Conservation (phyloP, 2,113 vertebrate genomes). For the human region GRCh38 chr5:150288501-150289000, state of each 20-base stretch:
- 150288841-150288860: background rate
- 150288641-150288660: background rate
- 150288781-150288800: background rate
- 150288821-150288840: background rate
- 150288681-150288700: background rate
- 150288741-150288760: background rate
- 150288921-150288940: background rate
- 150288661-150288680: background rate
- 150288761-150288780: background rate
- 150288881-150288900: background rate
- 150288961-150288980: background rate
- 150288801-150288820: background rate
- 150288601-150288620: background rate
- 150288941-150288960: background rate
- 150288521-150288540: background rate
- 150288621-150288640: background rate
- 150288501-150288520: background rate
- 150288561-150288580: background rate
- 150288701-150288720: background rate
- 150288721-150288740: background rate
- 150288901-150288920: background rate
- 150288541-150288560: background rate
- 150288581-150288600: background rate
- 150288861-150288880: slow-evolving; percentile 35
- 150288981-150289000: slow-evolving; percentile 42